These are phyloP conservation scores for Naja naja DNA, from an alignment of 2,113 vertebrate genomes.

Conservation along the genomic window DNA sequence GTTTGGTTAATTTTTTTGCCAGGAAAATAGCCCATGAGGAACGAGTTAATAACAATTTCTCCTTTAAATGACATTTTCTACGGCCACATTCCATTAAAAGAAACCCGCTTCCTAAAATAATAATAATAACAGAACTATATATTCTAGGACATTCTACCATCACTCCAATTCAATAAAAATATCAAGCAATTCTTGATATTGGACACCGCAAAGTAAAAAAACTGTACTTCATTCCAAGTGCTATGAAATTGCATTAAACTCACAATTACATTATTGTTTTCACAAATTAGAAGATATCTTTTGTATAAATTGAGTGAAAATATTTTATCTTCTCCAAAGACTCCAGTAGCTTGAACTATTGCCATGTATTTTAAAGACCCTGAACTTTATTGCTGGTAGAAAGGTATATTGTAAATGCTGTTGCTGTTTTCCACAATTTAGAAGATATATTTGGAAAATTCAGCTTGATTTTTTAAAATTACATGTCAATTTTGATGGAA, in stretches of 20 bases:
- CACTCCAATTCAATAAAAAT: conserved; percentile 20
- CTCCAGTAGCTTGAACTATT: conserved; percentile 32
- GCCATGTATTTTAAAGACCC: conserved; percentile 48
- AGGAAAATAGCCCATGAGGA: not conserved
- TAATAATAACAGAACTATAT: not conserved
- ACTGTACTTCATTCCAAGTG: conserved; percentile 47
- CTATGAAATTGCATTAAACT: conserved; percentile 36
- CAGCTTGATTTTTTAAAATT: conserved; percentile 54
- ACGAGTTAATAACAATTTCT: not conserved
- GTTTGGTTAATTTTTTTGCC: not conserved
- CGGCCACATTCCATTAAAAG: not conserved
- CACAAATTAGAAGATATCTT: not conserved
- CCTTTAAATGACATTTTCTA: not conserved
- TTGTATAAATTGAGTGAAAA: conserved; percentile 63
- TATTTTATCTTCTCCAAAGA: conserved; percentile 61
- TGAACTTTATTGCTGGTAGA: conserved; percentile 33
- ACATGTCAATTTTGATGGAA: conserved; percentile 54
- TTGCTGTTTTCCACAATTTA: conserved; percentile 35
- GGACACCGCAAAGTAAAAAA: not conserved
- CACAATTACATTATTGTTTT: not conserved
- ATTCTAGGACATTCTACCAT: not conserved
- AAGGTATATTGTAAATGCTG: conserved; percentile 17
- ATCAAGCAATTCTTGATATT: conserved; percentile 19
- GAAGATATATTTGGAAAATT: conserved; percentile 36
- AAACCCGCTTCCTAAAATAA: not conserved